These are phyloP conservation scores for Paedocypris sp. DNA, from an alignment of 2,113 vertebrate genomes.

Conservation along the genomic window DNA sequence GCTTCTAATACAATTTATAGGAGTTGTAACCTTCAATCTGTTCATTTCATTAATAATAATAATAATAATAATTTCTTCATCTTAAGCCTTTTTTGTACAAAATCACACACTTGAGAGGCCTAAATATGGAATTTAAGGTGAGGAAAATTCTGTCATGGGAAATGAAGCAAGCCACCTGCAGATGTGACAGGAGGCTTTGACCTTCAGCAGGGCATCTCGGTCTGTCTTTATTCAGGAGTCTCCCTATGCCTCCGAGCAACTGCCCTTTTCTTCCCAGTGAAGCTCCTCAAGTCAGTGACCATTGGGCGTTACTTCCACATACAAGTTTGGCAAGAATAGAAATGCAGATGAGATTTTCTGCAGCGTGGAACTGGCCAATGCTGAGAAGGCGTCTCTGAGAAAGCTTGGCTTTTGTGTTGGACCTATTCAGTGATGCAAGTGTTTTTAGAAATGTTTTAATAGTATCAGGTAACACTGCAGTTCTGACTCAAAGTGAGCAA, in stretches of 20 bases:
- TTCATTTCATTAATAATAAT: too few relatives aligned
- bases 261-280: slow-evolving; percentile 43
- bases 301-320: slow-evolving; percentile 79
- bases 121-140: slow-evolving; percentile 49
- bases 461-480: slow-evolving; percentile 13
- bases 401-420: slow-evolving; percentile 52
- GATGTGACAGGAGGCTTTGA: slow-evolving; percentile 65
- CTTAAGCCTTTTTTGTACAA: too few relatives aligned
- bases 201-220: slow-evolving; percentile 61
- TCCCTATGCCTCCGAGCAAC: slow-evolving; percentile 50
- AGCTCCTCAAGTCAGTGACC: slow-evolving; percentile 65
- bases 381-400: slow-evolving; percentile 63
- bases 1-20: too few relatives aligned
- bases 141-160: slow-evolving; percentile 52
- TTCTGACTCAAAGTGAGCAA: too few relatives aligned
- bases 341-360: slow-evolving; percentile 78
- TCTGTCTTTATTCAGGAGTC: slow-evolving; percentile 51
- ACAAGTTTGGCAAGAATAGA: slow-evolving; percentile 74
- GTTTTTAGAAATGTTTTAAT: neutral
- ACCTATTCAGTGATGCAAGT: slow-evolving; percentile 23
- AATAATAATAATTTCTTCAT: too few relatives aligned
- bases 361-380: slow-evolving; percentile 70
- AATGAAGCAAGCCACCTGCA: slow-evolving; percentile 64
- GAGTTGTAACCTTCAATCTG: too few relatives aligned
- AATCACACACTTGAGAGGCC: too few relatives aligned